These are phyloP conservation scores for Neodiprion pinetum DNA, from an alignment of 1,140 invertebrate genomes.

Conservation along the genomic window DNA sequence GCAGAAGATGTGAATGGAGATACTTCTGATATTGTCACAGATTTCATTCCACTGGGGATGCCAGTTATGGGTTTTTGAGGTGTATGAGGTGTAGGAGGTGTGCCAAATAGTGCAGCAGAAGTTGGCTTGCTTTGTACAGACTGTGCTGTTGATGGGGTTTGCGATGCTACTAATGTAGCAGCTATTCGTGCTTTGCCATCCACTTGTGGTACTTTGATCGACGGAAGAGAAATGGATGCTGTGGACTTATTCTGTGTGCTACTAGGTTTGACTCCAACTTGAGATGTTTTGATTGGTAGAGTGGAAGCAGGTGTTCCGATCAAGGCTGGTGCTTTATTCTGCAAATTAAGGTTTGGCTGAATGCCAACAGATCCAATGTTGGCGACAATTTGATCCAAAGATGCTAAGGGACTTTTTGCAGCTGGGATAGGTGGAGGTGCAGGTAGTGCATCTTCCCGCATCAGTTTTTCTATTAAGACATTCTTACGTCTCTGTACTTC, in stretches of 20 bases:
- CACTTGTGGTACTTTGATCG: background rate
- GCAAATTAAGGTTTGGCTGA: background rate
- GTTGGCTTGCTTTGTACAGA: background rate
- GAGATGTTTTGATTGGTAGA: background rate
- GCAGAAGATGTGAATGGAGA: background rate
- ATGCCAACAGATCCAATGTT: constrained; percentile 34
- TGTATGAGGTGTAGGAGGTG: constrained; percentile 11
- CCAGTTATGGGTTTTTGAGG: no score
- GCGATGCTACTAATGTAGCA: background rate
- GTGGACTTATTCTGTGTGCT: background rate
- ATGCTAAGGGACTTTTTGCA: constrained; percentile 45
- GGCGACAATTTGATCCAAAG: constrained; percentile 51
- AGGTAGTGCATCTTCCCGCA: background rate
- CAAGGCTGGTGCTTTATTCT: background rate
- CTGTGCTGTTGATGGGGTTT: background rate
- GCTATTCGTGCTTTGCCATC: background rate
- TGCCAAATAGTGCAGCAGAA: background rate
- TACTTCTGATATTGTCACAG: background rate
- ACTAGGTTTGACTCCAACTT: background rate
- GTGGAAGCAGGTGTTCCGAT: background rate
- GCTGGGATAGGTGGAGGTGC: constrained; percentile 3
- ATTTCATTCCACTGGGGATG: constrained; percentile 2
- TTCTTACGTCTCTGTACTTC: constrained; percentile 11
- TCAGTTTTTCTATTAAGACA: constrained; percentile 20
- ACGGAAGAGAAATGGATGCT: background rate